A percentile compares a stretch with the other conserved stretches of the same genome.
phyloP scores from a whole-genome alignment of 1,140 invertebrate genomes.

The Pseudomyrmex dendroicus region DNA sequence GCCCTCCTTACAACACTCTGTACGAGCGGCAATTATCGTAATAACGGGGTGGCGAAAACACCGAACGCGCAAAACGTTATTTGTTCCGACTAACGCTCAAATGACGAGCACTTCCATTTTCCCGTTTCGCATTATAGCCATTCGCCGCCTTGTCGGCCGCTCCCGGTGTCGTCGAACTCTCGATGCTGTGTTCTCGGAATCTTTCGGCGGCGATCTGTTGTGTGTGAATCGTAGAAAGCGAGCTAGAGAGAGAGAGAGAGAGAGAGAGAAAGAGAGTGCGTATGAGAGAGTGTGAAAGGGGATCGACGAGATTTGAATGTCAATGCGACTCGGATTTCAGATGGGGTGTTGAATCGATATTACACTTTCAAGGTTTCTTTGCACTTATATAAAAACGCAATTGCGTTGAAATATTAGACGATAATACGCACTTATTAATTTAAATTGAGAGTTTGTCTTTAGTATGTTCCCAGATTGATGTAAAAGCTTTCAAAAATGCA shows the following conservation, averaged over 20 bases:
- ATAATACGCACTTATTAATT: too few relatives aligned
- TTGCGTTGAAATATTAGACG: not conserved
- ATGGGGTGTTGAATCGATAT: not conserved
- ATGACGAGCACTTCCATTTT: constrained; percentile 1
- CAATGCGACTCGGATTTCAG: constrained; percentile 1
- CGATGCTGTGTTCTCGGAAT: constrained; percentile 37
- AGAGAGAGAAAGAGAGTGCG: not conserved
- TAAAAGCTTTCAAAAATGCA: too few relatives aligned
- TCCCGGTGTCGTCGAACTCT: constrained; percentile 43
- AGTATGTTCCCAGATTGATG: too few relatives aligned
- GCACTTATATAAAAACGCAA: not conserved
- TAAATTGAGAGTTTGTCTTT: too few relatives aligned
- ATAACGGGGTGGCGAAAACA: not conserved
- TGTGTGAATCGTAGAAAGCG: constrained; percentile 20
- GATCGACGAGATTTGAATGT: constrained; percentile 28
- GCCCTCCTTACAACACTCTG: constrained; percentile 15
- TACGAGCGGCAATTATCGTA: constrained; percentile 47
- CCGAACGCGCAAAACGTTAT: too few relatives aligned
- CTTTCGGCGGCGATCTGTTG: constrained; percentile 32
- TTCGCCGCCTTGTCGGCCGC: constrained; percentile 12
- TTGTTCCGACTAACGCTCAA: not conserved
- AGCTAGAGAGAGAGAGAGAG: not conserved
- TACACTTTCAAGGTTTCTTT: not conserved
- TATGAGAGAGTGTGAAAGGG: not conserved
- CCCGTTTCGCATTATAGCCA: constrained; percentile 23